Base-by-base conservation (phyloP, 2,888 invertebrate species). In the Heteropelma amictum region DNA sequence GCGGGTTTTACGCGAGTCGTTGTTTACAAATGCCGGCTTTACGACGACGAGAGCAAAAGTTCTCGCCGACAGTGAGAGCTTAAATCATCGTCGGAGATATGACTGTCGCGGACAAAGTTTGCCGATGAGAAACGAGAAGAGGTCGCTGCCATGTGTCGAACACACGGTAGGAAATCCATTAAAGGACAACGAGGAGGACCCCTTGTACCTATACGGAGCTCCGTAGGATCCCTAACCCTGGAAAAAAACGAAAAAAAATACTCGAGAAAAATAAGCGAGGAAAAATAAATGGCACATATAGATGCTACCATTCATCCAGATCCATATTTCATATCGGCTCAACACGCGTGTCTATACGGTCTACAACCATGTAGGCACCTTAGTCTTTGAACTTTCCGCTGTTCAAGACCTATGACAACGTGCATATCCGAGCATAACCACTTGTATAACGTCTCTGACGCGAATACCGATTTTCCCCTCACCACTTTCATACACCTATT, bases 111-210 rank as follows among this genome's bases (percentile, higher is more conserved):
- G 61, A 61, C 65, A 64, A 69, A 65, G 64, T 71, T 75, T 75
- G 65, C 74, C 74, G 70, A 75, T 58, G 58, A 67, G 61, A 67
- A 58, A 56, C 28, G 67, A 71, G 56, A 49, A 63, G 67, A 58
- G 49, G 33, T 17, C 3, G 61, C 71, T 74, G 79, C 82, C 85
- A 84, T 84, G 82, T 85, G 85, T 83, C 80, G 77, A 81, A 81
- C 84, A 85, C 72, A 78, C 84, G 83, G 77, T 35, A 38, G 10
- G 35, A 60, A 21, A 40, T 23, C 56, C 28, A 47, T 28, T 28
- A 30, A 23, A 33, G n/a, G 17, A 14, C 8, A 14, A 21, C 28
- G 23, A 2, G 10, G 38, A 7, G 6, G 26, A 21, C 47, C 49
- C 49, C 49, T 63, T 63, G 63, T 14, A 12, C 14, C 38, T 5